Conservation (phyloP, 1,140 invertebrate species). For the Gerris buenoi region DNA sequence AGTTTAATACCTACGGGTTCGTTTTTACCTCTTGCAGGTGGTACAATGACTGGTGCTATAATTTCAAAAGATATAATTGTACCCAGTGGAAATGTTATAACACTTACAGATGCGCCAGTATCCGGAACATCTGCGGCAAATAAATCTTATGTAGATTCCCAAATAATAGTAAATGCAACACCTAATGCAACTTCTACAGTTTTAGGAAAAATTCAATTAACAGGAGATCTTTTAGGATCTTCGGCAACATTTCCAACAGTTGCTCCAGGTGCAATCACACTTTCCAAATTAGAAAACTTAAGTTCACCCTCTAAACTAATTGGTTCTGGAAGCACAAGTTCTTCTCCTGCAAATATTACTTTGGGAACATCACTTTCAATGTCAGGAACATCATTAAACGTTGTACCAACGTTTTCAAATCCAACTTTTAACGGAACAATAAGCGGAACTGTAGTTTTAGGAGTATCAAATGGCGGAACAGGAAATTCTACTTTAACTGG, state of each 20-base stretch:
- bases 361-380: background rate
- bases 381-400: background rate
- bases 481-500: background rate
- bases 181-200: background rate
- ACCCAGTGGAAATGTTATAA: background rate
- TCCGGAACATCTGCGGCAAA: background rate
- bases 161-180: background rate
- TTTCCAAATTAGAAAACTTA: background rate
- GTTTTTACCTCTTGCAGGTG: background rate
- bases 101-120: background rate
- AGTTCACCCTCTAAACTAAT: background rate
- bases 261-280: background rate
- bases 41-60: background rate
- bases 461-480: background rate
- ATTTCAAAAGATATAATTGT: background rate
- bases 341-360: background rate
- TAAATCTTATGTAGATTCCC: background rate
- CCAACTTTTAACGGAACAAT: background rate
- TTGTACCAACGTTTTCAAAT: background rate
- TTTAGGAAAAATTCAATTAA: background rate
- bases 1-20: background rate
- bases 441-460: background rate
- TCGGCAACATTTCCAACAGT: background rate
- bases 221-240: background rate
- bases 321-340: background rate